Percentiles rank a stretch among this genome's conserved stretches.
Evolutionary conservation across 2,888 invertebrate genomes (phyloP).

Genomic region (Caenorhabditis sp.): DNA sequence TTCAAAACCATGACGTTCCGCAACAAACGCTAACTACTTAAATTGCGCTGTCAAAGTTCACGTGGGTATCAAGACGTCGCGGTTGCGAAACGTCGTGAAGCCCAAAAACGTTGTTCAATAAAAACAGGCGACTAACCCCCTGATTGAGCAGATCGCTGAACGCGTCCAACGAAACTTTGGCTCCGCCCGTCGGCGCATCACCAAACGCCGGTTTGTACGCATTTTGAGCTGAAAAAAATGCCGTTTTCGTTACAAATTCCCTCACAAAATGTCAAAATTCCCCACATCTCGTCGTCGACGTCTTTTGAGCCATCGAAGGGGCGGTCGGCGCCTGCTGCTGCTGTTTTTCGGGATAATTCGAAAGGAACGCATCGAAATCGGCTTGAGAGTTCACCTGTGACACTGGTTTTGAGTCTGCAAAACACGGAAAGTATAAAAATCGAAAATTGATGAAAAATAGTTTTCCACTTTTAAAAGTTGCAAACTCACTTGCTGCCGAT

Average conservation of each 20-base stretch:
- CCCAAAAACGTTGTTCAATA: too few relatives aligned
- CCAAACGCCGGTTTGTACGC: slow-evolving; percentile 56
- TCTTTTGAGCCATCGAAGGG: slow-evolving; percentile 3
- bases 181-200: slow-evolving; percentile 6
- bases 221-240: slow-evolving; percentile 47
- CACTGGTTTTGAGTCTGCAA: slow-evolving; percentile 55
- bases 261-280: neutral
- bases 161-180: slow-evolving; percentile 47
- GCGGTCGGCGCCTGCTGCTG: slow-evolving; percentile 11
- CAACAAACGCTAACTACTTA: too few relatives aligned
- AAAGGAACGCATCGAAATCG: slow-evolving; percentile 57
- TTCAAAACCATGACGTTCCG: too few relatives aligned
- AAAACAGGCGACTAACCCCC: slow-evolving; percentile 48
- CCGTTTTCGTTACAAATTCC: neutral
- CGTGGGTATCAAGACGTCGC: too few relatives aligned
- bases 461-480: neutral
- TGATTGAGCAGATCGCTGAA: slow-evolving; percentile 52
- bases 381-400: slow-evolving; percentile 57
- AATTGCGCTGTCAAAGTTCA: too few relatives aligned
- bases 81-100: too few relatives aligned
- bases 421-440: neutral
- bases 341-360: slow-evolving; percentile 52
- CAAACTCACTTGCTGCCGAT: slow-evolving; percentile 41
- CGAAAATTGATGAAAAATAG: neutral
- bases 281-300: slow-evolving; percentile 21